Evolutionary conservation across 2,888 invertebrate genomes (phyloP), one percentile per base, ranked within the genome.

Genomic region (Thelaira solivaga): DNA sequence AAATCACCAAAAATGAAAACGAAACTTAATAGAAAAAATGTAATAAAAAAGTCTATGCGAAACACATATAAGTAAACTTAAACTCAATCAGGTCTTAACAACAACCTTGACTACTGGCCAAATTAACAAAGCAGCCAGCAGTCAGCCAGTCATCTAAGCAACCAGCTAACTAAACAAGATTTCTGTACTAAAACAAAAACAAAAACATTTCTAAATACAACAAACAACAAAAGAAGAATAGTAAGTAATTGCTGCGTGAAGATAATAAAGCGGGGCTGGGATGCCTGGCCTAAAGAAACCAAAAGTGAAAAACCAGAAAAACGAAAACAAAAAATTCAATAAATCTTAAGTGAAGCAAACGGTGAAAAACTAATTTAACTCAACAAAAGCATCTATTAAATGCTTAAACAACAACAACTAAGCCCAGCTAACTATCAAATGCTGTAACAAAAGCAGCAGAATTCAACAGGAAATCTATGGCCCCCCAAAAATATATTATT

Each of bases 41-140:
- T 39, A 39, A 47, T 49, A 57, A 57, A n/a, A n/a, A 49, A 73
- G 45, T 31, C 31, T 31, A 31, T 41, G n/a, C 34, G 29, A 26
- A 22, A 57, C 22, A 43, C n/a, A n/a, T n/a, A n/a, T 16, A 45
- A 43, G 8, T 26, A 57, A 61, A 36, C 67, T 43, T 59, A 59
- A 67, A 67, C 51, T 61, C 43, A 74, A 74, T 59, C 67, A 74
- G 67, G 51, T 74, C 59, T 53, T 4, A 74, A 45, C 59, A 78
- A 65, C 64, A 78, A 69, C 78, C 78, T 78, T 78, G 78, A 78
- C 72, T 72, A 68, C 59, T 69, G 74, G 78, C 74, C 74, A 78
- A 69, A 69, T 74, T 74, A 65, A 51, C 47, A 57, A 67, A 45
- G 29, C 10, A 57, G 59, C 8, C 57, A 59, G 13, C 43, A n/a